Evolutionary conservation across 2,888 invertebrate genomes (phyloP), one percentile per base, ranked within the genome.

Genomic region (Trissolcus japonicus): DNA sequence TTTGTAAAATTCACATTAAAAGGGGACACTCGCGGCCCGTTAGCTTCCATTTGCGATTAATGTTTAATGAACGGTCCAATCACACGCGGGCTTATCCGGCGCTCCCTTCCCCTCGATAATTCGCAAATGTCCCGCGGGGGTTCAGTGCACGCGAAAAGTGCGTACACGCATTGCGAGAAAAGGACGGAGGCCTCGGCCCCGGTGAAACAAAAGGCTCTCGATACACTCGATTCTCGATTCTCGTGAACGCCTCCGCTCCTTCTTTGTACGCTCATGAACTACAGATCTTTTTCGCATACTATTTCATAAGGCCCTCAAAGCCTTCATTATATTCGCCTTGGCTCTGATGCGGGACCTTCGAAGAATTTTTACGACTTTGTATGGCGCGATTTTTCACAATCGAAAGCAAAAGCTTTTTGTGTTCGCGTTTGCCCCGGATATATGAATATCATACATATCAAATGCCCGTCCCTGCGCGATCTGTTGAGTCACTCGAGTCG

Each of bases 1-100:
- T 82, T 84, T 76, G 81, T 19, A 79, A 83, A 82, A 82, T 81
- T 82, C 80, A 63, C 80, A 81, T 78, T 79, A 77, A 79, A 80
- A 80, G 78, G 81, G 79, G 81, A 80, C 81, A 80, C 66, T 57
- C 76, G 63, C 79, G 76, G 73, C 79, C 84, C 84, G 84, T 84
- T 85, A 85, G 80, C 79, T 82, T 81, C 83, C 82, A 81, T 75
- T 66, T 78, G 71, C 72, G 79, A 80, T 76, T 74, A 75, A 75
- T 63, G 67, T 78, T 78, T 66, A 82, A 82, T 80, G 82, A 81
- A 81, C 74, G 68, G 43, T 46, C 66, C 73, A 76, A 76, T 79
- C 63, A 29, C 68, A 29, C 57, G 29, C 43, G 51, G 50, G 57
- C 65, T 17, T 63, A 68, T 59, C 59, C 50, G 19, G 17, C 43